These are phyloP conservation scores for Adrianichthys oophorus DNA, from an alignment of 2,797 vertebrate species.

Conservation along the genomic window DNA sequence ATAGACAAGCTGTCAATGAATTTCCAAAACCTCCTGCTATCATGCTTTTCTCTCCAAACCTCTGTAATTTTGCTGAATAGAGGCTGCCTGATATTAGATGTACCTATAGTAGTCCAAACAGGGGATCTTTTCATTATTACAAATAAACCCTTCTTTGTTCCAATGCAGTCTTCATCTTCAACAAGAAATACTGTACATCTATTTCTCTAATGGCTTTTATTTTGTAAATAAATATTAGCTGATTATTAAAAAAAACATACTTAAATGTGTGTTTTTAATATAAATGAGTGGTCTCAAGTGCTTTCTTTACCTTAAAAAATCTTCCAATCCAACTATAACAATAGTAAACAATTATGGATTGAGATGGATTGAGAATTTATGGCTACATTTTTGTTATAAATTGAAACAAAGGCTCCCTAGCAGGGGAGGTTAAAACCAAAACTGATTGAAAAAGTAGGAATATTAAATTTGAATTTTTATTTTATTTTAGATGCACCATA, in stretches of 20 bases:
- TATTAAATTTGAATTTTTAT: conserved; percentile 9
- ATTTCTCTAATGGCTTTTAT: conserved; percentile 5
- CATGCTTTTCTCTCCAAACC: not conserved
- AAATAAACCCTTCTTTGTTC: not conserved
- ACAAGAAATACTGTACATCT: not conserved
- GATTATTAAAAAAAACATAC: not conserved
- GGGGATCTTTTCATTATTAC: not conserved
- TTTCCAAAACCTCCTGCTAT: not conserved
- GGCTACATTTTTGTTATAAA: conserved; percentile 7
- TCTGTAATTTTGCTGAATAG: conserved; percentile 4
- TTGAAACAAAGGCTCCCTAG: conserved; percentile 2
- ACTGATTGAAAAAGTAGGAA: conserved; percentile 1
- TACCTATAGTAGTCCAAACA: not conserved
- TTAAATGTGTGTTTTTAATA: not conserved
- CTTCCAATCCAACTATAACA: conserved; percentile 9
- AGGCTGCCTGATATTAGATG: conserved; percentile 19
- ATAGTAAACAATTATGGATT: too few species aligned
- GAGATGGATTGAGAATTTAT: too few species aligned
- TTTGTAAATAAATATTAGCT: conserved; percentile 26
- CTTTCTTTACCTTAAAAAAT: conserved; percentile 24
- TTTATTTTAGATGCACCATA: conserved; percentile 8
- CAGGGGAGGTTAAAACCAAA: conserved; percentile 2
- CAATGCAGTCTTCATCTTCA: not conserved
- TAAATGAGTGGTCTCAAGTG: conserved; percentile 13
- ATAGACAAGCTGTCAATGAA: not conserved